Evolutionary conservation across 2,113 vertebrate species (phyloP).

Genomic region (Hippocampus zosterae): DNA sequence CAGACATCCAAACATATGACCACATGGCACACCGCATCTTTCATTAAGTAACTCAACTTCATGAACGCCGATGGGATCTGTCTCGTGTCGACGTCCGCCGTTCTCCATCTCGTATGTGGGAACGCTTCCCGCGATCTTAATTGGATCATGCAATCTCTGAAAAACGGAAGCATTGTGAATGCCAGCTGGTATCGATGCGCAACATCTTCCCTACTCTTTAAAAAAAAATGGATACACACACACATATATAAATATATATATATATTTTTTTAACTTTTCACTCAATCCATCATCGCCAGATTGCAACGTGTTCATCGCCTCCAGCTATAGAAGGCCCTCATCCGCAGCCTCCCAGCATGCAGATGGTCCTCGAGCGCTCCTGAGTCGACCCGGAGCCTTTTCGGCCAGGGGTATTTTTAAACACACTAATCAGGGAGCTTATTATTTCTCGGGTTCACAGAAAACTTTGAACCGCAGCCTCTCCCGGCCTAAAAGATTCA

Average conservation of each 20-base stretch:
- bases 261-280: background rate
- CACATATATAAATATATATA: too few species aligned
- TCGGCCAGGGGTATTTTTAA: slow-evolving; percentile 61
- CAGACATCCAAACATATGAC: background rate
- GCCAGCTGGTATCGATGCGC: slow-evolving; percentile 3
- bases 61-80: background rate
- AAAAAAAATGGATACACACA: background rate
- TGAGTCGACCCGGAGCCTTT: slow-evolving; percentile 33
- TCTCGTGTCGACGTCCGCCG: background rate
- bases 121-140: background rate
- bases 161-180: background rate
- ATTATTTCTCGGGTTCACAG: slow-evolving; percentile 68
- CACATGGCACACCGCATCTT: background rate
- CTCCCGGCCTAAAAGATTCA: slow-evolving; percentile 70
- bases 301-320: slow-evolving; percentile 23
- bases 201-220: slow-evolving; percentile 11
- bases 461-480: slow-evolving; percentile 69
- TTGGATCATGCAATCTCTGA: slow-evolving; percentile 1
- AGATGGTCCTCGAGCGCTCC: slow-evolving; percentile 36
- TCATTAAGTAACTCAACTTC: background rate
- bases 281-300: slow-evolving; percentile 14
- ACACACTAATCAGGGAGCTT: slow-evolving; percentile 70
- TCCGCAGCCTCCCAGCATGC: slow-evolving; percentile 46
- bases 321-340: slow-evolving; percentile 33
- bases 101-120: background rate